A percentile compares a stretch with the other conserved stretches of the same genome.
These are phyloP conservation scores for Galaxea fascicularis DNA, from an alignment of 92 coral and sea anemone species.

Conservation along the genomic window DNA sequence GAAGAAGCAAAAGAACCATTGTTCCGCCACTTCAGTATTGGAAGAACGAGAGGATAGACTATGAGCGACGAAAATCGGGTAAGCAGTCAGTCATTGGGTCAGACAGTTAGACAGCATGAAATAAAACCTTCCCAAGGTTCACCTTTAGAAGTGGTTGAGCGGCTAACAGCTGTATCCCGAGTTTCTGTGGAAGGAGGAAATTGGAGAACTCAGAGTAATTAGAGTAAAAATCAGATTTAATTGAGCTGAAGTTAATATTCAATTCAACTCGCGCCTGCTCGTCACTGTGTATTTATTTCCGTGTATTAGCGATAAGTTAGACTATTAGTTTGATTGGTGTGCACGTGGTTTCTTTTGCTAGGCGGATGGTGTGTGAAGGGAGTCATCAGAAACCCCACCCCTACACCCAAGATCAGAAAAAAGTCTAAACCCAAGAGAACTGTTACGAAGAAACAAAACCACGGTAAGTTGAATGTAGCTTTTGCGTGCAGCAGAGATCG, in stretches of 20 bases:
- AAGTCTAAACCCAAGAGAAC: slow-evolving; percentile 1
- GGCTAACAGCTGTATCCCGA: too few species aligned
- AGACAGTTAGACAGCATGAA: too few species aligned
- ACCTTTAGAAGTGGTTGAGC: too few species aligned
- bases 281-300: too few species aligned
- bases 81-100: not conserved
- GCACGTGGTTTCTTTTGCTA: not conserved
- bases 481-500: not conserved
- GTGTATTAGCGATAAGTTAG: too few species aligned
- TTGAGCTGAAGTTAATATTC: too few species aligned
- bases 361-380: slow-evolving; percentile 81
- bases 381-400: slow-evolving; percentile 78
- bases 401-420: slow-evolving; percentile 53
- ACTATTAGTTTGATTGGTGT: not conserved
- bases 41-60: slow-evolving; percentile 94
- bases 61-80: slow-evolving; percentile 94
- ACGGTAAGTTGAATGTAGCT: not conserved
- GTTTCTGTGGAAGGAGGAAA: too few species aligned
- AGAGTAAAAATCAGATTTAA: too few species aligned
- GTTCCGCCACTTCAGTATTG: slow-evolving; percentile 88
- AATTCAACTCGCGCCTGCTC: too few species aligned
- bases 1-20: slow-evolving; percentile 87
- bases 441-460: not conserved
- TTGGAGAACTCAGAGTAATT: too few species aligned
- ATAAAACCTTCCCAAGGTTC: too few species aligned